These are phyloP conservation scores for Pararge aegeria DNA, from an alignment of 1,140 invertebrate genomes.

Conservation along the genomic window DNA sequence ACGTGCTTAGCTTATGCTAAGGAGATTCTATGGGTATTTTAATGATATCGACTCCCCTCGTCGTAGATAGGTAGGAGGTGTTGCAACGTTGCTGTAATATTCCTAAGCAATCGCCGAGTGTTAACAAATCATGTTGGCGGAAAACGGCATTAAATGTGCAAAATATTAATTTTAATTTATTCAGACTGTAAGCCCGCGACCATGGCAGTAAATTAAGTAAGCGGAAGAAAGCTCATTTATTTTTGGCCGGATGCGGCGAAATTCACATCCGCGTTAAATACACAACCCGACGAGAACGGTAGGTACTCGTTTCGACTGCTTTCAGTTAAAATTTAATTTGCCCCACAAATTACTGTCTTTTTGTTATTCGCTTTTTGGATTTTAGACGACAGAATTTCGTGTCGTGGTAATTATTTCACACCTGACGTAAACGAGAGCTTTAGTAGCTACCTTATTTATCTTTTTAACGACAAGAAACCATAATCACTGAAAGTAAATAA, in stretches of 20 bases:
- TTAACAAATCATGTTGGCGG: constrained; percentile 53
- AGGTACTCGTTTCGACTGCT: constrained; percentile 62
- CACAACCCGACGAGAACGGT: constrained; percentile 58
- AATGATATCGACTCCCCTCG: too few species aligned
- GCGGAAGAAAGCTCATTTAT: constrained; percentile 78
- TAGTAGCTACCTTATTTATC: neutral
- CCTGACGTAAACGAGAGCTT: constrained; percentile 22
- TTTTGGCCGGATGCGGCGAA: constrained; percentile 74
- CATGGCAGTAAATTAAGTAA: constrained; percentile 74
- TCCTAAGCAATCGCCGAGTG: constrained; percentile 32
- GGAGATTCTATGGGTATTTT: too few species aligned
- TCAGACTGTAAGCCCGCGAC: constrained; percentile 50
- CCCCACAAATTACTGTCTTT: constrained; percentile 70
- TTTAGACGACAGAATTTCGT: constrained; percentile 55
- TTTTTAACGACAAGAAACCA: too few species aligned
- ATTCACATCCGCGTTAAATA: constrained; percentile 78
- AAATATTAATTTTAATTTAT: constrained; percentile 77
- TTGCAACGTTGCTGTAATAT: constrained; percentile 20
- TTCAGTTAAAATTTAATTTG: constrained; percentile 74
- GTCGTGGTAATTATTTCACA: constrained; percentile 41
- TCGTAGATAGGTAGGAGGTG: too few species aligned
- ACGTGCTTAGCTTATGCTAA: too few species aligned
- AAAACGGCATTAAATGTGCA: constrained; percentile 55
- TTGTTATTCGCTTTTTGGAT: constrained; percentile 71
- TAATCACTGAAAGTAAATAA: too few species aligned